A percentile compares a stretch with the other conserved stretches of the same genome.
phyloP scores from a whole-genome alignment of 2,888 invertebrate genomes.

The Chloromyia formosa region DNA sequence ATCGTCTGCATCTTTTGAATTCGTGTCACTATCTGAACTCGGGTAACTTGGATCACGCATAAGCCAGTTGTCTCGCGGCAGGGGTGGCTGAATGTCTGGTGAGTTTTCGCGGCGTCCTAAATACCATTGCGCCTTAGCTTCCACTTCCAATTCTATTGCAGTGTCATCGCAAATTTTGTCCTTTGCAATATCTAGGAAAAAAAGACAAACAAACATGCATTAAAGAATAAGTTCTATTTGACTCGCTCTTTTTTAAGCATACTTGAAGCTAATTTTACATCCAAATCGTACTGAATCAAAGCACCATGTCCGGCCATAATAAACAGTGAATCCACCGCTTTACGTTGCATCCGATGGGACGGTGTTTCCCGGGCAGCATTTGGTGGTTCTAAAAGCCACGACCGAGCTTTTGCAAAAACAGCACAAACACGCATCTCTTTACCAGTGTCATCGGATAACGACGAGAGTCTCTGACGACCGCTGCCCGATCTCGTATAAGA shows the following conservation, averaged over 20 bases:
- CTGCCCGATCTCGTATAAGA: conserved; percentile 48
- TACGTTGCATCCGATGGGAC: conserved; percentile 64
- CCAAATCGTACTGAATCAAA: conserved; percentile 87
- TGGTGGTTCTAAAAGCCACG: conserved; percentile 71
- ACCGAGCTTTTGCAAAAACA: conserved; percentile 78
- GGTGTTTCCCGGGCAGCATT: conserved; percentile 63
- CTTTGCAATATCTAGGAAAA: conserved; percentile 73
- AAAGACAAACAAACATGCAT: neutral
- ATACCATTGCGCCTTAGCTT: conserved; percentile 90
- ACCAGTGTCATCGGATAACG: conserved; percentile 75
- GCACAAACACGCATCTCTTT: conserved; percentile 80
- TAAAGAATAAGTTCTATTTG: conserved; percentile 25
- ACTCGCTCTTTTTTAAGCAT: conserved; percentile 46
- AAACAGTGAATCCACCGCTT: conserved; percentile 84
- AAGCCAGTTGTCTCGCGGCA: conserved; percentile 75
- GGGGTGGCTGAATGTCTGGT: conserved; percentile 79
- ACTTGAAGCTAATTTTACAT: conserved; percentile 75
- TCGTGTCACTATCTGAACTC: conserved; percentile 46
- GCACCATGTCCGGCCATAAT: conserved; percentile 89
- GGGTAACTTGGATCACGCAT: conserved; percentile 63
- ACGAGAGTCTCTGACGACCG: conserved; percentile 76
- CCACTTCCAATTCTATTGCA: conserved; percentile 84
- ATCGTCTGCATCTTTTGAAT: conserved; percentile 60
- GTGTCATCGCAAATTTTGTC: conserved; percentile 89
- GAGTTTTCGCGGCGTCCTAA: conserved; percentile 70